Percentiles rank a stretch among this genome's conserved stretches.
Evolutionary conservation across 1,140 invertebrate species (phyloP).

Genomic region (Lasioglossum baleicum): DNA sequence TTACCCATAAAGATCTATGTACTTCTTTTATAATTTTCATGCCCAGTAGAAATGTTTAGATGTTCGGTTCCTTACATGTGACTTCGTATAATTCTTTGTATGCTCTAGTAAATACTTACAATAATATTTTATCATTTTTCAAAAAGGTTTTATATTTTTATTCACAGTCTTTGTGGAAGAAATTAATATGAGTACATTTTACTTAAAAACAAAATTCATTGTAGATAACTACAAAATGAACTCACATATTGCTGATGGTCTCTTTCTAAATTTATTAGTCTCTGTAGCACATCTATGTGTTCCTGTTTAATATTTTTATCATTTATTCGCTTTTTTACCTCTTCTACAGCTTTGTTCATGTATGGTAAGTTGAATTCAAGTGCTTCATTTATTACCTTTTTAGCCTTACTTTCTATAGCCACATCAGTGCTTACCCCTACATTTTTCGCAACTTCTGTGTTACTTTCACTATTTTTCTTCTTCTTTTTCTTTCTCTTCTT

Average conservation of each 20-base stretch:
- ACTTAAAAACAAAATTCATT: conserved; percentile 10
- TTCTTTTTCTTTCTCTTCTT: conserved; percentile 36
- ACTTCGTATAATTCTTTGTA: neutral
- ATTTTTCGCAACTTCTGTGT: neutral
- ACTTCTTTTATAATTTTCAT: neutral
- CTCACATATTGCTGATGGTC: conserved; percentile 16
- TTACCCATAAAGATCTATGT: neutral
- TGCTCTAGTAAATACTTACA: conserved; percentile 1
- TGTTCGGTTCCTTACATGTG: neutral
- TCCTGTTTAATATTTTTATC: conserved; percentile 16
- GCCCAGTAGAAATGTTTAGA: neutral
- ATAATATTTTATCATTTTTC: neutral
- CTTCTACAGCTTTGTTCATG: conserved; percentile 39
- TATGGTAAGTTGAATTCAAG: conserved; percentile 18
- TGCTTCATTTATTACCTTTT: conserved; percentile 13
- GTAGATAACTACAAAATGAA: conserved; percentile 37
- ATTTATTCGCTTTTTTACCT: conserved; percentile 36
- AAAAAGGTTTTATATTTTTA: conserved; percentile 4
- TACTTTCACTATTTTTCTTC: neutral
- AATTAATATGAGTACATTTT: neutral
- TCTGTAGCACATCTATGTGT: conserved; percentile 33
- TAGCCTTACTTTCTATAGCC: conserved; percentile 14
- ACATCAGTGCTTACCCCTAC: neutral
- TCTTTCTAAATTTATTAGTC: conserved; percentile 40
- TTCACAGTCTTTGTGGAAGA: neutral